Evolutionary conservation across 2,113 vertebrate species (phyloP), one percentile per base, ranked within the genome.

Genomic region (Elephas maximus): DNA sequence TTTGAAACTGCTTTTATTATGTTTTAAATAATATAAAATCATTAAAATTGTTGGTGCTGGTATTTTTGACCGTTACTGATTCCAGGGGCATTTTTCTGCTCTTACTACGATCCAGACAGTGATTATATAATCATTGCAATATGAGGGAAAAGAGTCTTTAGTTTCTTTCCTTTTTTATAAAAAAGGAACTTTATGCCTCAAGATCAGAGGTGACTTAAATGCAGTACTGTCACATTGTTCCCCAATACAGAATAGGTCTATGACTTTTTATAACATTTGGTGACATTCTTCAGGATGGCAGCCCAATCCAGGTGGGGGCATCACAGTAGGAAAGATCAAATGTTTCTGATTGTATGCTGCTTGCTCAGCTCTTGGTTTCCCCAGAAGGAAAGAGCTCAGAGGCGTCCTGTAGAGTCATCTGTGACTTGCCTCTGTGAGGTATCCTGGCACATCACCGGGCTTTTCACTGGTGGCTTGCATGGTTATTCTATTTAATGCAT

Each of bases 271-370:
- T 63, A 71, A 93, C 8, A 69, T 78, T 87, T 92, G 53, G 33
- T 93, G 91, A 78, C 77, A 95, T 96, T 96, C 37, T 96, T 20
- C 28, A 82, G 91, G 51, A 77, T 86, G 24, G 69, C 63, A 74
- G 23, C 30, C 28, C 0, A 65, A 6, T 74, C 62, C 20, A 45
- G 88, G 26, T 10, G 80, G 62, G 82, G 92, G 89, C 82, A 74
- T 95, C 45, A 65, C 44, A 62, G 76, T 76, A 9, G 2, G n/a
- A 73, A 77, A 90, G 28, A 81, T 57, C 73, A 80, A 44, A 67
- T 82, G 24, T 81, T 85, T 26, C 41, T 92, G 33, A 78, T 79
- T 45, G 45, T 8, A 62, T 51, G 53, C 48, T 86, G 74, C 83
- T 95, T 65, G 15, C 48, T 83, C 67, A 71, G 30, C n/a, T 91